Evolutionary conservation across 1,140 invertebrate species (phyloP), one percentile per base, ranked within the genome.

Genomic region (Mizuhopecten yessoensis): DNA sequence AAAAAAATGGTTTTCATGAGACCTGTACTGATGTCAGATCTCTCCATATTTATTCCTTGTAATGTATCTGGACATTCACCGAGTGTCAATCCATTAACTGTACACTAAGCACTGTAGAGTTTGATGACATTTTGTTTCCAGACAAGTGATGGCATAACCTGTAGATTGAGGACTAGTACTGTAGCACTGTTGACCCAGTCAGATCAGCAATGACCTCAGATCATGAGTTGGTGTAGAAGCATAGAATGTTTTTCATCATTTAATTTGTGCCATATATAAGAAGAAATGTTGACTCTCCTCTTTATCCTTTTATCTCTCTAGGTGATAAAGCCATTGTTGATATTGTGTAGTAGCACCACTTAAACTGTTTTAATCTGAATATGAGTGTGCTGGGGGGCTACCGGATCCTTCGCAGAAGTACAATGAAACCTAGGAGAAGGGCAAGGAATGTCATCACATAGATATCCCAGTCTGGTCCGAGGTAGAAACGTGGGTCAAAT

Each of bases 391-490:
- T 87, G n/a, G 3, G 29, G 34, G 90, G 42, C 86, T 90, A 94
- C 90, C 92, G 93, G n/a, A 93, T 91, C 86, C 95, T 93, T 17
- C 94, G 91, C 91, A 95, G 75, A 87, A 96, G 93, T 89, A 96
- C 91, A 34, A 99, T 97, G 11, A 98, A 96, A 34, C 98, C 98
- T 87, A 99, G 97, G 33, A 99, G 96, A n/a, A 98, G 97, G 3
- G 98, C 98, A 20, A 99, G 97, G 34, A 98, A 96, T 87, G 98
- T 98, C 89, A 99, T 98, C 90, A 99, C 97, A 96, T 99, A 99
- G 20, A 99, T 97, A 96, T 99, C 99, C 99, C 99, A 99, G 96
- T 99, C 98, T 86, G 98, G 98, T 34, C 98, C 98, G 17, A 99
- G 97, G 34, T 97, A 96, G 90, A 97, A 97, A 90, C 98, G 97